Base-by-base conservation (phyloP, 2,797 vertebrate species). In the Mus caroli region DNA sequence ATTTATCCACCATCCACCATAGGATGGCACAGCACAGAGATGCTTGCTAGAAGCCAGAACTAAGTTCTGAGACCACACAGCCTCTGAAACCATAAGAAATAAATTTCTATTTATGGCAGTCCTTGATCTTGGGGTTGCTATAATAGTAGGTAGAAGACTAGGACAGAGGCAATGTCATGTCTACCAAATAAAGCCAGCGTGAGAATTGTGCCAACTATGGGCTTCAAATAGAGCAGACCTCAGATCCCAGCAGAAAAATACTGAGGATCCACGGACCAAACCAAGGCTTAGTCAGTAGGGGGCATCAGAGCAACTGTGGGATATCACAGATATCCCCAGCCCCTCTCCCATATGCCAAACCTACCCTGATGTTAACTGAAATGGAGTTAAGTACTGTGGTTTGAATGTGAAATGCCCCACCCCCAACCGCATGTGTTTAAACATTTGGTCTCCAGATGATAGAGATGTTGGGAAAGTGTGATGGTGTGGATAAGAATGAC, bases 191-290 rank as follows among this genome's bases (percentile, higher is more conserved):
- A 40, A 82, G 73, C 52, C 31, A 3, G 93, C 19, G n/a, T 2
- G 0, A 4, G 43, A 7, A 20, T 73, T 11, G 12, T 20, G 11
- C n/a, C 75, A 37, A 6, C 12, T 9, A 0, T 62, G 1, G 0
- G 4, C 37, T 10, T 12, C 43, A 40, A 67, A 11, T 1, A 37
- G 19, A 84, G 37, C 54, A 31, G 43, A 12, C 12, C 11, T 37
- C 6, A 34, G 14, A 56, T 60, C 31, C 56, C 22, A 3, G 20
- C 0, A 0, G n/a, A 14, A 20, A 40, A 50, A 43, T 22, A 15
- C 20, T 10, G 11, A 11, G 34, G 46, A 20, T 0, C 24, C 20
- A 2, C 52, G 20, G 31, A 31, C n/a, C 76, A 17, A 8, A 43
- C 40, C 15, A 12, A 71, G 11, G 20, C 56, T 43, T n/a, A 13